Percentiles rank a stretch among this genome's conserved stretches.
Evolutionary conservation across 2,797 vertebrate genomes (phyloP).

Genomic region (Mustela erminea): DNA sequence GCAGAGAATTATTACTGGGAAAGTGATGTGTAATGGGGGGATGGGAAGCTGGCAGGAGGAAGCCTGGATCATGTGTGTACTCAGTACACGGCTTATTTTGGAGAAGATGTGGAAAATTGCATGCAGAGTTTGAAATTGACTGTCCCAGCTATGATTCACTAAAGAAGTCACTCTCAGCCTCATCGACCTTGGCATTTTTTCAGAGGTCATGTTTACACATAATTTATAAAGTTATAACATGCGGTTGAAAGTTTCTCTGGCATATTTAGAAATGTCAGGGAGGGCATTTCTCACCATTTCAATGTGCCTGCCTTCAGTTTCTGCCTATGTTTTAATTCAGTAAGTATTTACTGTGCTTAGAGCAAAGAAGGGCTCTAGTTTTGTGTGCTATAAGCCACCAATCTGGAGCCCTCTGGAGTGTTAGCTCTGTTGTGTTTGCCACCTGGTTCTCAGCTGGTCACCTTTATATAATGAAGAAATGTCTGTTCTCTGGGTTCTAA

Average conservation of each 20-base stretch:
- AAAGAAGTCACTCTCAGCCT: slow-evolving; percentile 59
- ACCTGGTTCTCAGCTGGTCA: background rate
- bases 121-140: slow-evolving; percentile 63
- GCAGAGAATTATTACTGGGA: background rate
- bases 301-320: slow-evolving; percentile 11
- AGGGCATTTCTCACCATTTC: slow-evolving; percentile 54
- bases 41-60: slow-evolving; percentile 45
- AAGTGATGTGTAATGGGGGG: background rate
- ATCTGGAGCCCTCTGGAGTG: background rate
- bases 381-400: background rate
- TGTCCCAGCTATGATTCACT: slow-evolving; percentile 71
- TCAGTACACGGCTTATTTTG: slow-evolving; percentile 71
- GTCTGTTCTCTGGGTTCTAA: background rate
- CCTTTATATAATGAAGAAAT: background rate
- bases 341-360: slow-evolving; percentile 64
- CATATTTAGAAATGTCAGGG: slow-evolving; percentile 67
- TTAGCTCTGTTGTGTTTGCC: background rate
- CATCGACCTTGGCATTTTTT: slow-evolving; percentile 60
- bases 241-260: slow-evolving; percentile 71
- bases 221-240: slow-evolving; percentile 77
- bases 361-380: background rate
- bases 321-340: slow-evolving; percentile 59
- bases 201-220: slow-evolving; percentile 76
- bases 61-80: background rate
- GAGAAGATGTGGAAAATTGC: slow-evolving; percentile 77